Base-by-base conservation (phyloP, 2,113 vertebrate genomes). In the Ceuthmochares aereus region DNA sequence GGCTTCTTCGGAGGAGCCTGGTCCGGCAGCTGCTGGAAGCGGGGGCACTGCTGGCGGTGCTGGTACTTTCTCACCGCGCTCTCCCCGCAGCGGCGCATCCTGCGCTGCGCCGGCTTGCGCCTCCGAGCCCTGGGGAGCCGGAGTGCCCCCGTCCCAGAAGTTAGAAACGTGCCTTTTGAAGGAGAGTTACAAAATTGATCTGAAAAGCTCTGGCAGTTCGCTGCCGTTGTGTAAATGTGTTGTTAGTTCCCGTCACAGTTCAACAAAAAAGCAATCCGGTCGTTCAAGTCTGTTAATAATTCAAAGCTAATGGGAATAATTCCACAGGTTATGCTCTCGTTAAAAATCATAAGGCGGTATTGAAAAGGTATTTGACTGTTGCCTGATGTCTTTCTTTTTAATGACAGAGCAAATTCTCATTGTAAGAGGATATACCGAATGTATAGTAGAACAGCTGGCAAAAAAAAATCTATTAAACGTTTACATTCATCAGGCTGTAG, bases 31-130 rank as follows among this genome's bases (percentile, higher is more conserved):
- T 2, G 51, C 18, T 4, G 23, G 37, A 40, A 34, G 5, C 55
- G 21, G 3, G 23, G 40, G 6, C 55, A 14, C 3, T 2, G 55
- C 18, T 2, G 1, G 12, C 3, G 7, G 10, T 17, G 3, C 2
- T 0, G 43, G 23, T 2, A 5, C 47, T 47, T 4, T 0, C 15
- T 14, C 13, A 1, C 10, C 3, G 27, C 1, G 45, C 29, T 26
- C 29, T 11, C 32, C 37, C 42, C 13, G 12, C 47, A 4, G 36
- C 7, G 18, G 52, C 42, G 40, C 7, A 3, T 6, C 42, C 49
- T 13, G 51, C 68, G 2, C 15, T 12, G 75, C 45, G 1, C 37
- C 29, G 6, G 14, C 55, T 32, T 10, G 26, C 40, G 66, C 40
- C 26, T 5, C 82, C 3, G 45, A 11, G n/a, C 32, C 47, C 30